Conservation (phyloP, 1,140 invertebrate genomes). For the Drosophila nebulosa region DNA sequence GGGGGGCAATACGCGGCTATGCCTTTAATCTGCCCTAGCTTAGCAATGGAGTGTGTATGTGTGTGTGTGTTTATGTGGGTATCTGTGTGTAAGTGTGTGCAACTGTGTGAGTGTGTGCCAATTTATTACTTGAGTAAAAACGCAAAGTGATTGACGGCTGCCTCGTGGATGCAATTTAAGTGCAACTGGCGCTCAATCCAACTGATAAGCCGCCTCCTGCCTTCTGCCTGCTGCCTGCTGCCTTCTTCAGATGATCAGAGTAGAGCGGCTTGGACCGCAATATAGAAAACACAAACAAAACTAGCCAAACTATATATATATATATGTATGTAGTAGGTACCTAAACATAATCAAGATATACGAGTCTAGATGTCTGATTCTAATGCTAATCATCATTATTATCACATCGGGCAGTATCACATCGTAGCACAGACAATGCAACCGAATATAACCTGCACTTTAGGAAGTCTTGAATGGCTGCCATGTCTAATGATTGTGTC, state of each 20-base stretch:
- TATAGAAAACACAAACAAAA: background rate
- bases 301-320: constrained; percentile 1
- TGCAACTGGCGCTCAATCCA: constrained; percentile 59
- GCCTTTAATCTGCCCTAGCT: background rate
- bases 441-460: background rate
- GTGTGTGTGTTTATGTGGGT: background rate
- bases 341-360: constrained; percentile 5
- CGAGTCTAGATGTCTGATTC: constrained; percentile 3
- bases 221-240: constrained; percentile 9
- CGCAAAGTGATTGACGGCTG: constrained; percentile 76
- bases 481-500: constrained; percentile 30
- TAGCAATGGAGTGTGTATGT: background rate
- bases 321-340: background rate
- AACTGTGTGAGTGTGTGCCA: constrained; percentile 9
- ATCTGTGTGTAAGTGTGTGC: background rate
- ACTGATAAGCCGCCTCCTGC: constrained; percentile 47
- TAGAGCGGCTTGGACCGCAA: background rate
- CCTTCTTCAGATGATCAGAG: constrained; percentile 11
- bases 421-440: background rate
- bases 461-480: constrained; percentile 16
- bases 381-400: background rate
- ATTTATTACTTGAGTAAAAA: constrained; percentile 47
- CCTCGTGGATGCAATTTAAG: constrained; percentile 76
- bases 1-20: background rate
- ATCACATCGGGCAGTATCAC: background rate